Conservation (phyloP, 2,797 vertebrate species). For the Carduelis carduelis region DNA sequence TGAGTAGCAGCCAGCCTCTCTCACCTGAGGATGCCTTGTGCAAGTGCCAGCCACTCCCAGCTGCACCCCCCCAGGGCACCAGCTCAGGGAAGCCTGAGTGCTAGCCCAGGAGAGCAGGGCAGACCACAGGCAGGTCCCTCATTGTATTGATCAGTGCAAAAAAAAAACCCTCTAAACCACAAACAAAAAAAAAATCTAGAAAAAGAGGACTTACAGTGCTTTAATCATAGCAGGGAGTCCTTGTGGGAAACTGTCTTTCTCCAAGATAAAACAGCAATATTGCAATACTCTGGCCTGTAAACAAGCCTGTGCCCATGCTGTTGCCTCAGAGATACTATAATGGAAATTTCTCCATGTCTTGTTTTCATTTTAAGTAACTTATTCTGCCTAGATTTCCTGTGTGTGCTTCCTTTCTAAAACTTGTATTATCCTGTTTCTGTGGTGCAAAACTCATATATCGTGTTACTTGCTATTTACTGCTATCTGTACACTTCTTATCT, state of each 20-base stretch:
- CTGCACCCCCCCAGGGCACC: neutral
- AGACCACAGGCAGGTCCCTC: neutral
- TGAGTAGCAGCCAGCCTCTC: neutral
- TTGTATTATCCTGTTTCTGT: neutral
- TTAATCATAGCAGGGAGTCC: neutral
- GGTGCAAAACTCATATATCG: neutral
- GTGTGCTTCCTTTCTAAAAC: neutral
- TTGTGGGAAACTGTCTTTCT: neutral
- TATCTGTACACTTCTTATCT: neutral
- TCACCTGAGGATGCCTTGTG: neutral
- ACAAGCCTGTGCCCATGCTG: neutral
- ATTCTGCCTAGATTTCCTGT: neutral
- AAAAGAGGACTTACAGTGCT: neutral
- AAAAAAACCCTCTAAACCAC: fast-evolving
- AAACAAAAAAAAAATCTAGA: neutral
- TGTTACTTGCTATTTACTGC: neutral
- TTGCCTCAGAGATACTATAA: neutral
- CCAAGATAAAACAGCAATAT: neutral
- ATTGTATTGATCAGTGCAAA: neutral
- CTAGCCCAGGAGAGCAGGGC: neutral
- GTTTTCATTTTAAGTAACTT: neutral
- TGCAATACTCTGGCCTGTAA: neutral
- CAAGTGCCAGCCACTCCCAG: neutral
- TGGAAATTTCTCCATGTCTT: neutral
- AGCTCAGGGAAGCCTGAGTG: neutral